phyloP scores from a whole-genome alignment of 2,797 vertebrate species.

The Manis crassicaudata region DNA sequence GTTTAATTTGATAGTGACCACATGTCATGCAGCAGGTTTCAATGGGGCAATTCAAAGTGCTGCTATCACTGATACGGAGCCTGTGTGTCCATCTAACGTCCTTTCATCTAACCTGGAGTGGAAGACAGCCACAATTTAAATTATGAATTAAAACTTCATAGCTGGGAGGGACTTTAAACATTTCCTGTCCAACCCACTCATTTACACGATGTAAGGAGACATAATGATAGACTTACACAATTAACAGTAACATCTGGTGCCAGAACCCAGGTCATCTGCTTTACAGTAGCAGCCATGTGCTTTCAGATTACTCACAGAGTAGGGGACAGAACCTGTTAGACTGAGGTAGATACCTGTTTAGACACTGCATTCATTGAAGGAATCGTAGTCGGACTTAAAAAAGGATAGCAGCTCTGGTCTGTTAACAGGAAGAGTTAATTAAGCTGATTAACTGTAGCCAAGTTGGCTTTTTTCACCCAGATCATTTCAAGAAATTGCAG shows the following conservation, averaged over 20 bases:
- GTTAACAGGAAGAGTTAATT: constrained; percentile 14
- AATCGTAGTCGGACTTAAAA: background rate
- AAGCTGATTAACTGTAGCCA: background rate
- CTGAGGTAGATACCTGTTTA: background rate
- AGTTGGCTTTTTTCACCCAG: background rate
- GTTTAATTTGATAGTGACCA: background rate
- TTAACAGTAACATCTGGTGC: background rate
- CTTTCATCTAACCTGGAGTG: background rate
- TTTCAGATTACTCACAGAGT: background rate
- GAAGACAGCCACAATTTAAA: constrained; percentile 1
- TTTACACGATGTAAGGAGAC: background rate
- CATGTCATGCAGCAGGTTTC: background rate
- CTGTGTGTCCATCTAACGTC: background rate
- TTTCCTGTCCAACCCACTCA: background rate
- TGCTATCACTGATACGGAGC: background rate
- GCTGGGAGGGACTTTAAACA: background rate
- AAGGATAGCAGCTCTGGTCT: background rate
- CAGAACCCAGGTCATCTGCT: background rate
- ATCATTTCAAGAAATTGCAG: constrained; percentile 13
- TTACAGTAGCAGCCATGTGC: background rate
- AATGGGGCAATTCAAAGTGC: background rate
- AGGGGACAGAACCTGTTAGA: background rate
- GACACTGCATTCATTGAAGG: background rate
- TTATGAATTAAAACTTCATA: constrained; percentile 38
- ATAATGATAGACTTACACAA: background rate